Evolutionary conservation across 2,888 invertebrate genomes (phyloP).

Genomic region (Pycnomerus fuliginosus): DNA sequence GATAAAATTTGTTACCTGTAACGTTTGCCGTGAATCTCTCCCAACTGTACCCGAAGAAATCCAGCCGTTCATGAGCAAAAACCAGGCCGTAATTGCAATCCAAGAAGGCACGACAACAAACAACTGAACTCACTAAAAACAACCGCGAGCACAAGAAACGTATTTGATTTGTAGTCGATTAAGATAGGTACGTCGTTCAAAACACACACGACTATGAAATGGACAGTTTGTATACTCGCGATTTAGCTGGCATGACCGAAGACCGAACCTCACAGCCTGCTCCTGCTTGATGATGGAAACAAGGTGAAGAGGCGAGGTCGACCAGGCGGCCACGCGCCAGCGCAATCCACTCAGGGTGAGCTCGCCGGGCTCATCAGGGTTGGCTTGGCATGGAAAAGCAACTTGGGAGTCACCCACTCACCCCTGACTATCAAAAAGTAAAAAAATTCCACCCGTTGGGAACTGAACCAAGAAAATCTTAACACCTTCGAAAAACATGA

Average conservation of each 20-base stretch:
- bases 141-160: slow-evolving; percentile 9
- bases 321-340: slow-evolving; percentile 25
- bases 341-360: slow-evolving; percentile 23
- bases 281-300: slow-evolving; percentile 25
- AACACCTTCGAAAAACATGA: no score
- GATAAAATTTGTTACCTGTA: background rate
- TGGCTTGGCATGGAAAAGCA: no score
- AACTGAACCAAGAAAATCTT: no score
- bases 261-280: slow-evolving; percentile 5
- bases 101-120: slow-evolving; percentile 8
- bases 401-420: no score
- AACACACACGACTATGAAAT: no score
- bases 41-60: slow-evolving; percentile 13
- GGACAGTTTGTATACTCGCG: background rate
- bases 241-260: slow-evolving; percentile 10
- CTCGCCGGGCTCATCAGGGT: slow-evolving; percentile 22
- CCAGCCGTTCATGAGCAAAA: slow-evolving; percentile 21
- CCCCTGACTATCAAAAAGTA: no score
- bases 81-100: slow-evolving; percentile 16
- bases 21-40: slow-evolving; percentile 10
- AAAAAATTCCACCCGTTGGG: no score
- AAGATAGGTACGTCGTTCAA: no score
- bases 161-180: no score
- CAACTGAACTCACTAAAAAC: slow-evolving; percentile 14
- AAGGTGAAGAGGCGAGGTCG: slow-evolving; percentile 44